Percentiles rank a stretch among this genome's conserved stretches.
Conservation (phyloP, 2,113 vertebrate species). For the Pseudonaja textilis region DNA sequence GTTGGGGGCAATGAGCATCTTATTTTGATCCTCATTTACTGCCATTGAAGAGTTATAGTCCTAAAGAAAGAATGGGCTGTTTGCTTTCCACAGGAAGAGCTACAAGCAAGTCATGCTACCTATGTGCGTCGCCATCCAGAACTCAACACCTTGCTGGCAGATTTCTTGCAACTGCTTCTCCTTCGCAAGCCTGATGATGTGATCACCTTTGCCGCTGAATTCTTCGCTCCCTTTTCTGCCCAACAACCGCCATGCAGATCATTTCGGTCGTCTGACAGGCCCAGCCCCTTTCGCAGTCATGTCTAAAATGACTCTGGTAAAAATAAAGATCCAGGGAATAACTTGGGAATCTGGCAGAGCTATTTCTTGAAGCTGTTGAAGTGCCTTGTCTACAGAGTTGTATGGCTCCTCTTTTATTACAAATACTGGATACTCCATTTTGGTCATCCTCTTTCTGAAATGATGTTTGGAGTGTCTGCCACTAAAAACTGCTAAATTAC, state of each 20-base stretch:
- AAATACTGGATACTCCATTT: neutral
- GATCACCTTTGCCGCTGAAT: constrained; percentile 79
- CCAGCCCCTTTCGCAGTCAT: constrained; percentile 31
- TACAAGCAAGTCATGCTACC: constrained; percentile 72
- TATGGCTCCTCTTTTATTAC: neutral
- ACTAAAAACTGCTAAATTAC: neutral
- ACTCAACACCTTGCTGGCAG: constrained; percentile 74
- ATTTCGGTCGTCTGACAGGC: constrained; percentile 25
- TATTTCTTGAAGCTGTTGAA: neutral
- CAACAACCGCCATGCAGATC: neutral
- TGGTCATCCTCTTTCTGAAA: neutral
- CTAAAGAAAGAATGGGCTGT: neutral
- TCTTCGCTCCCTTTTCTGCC: constrained; percentile 75
- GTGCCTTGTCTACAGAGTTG: neutral
- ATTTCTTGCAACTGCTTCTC: constrained; percentile 88
- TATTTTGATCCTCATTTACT: neutral
- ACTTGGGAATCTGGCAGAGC: neutral
- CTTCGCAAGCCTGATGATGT: constrained; percentile 82
- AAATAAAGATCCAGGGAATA: neutral
- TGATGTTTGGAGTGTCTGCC: neutral
- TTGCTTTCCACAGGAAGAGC: constrained; percentile 74
- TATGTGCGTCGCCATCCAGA: constrained; percentile 86
- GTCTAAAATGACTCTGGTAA: neutral
- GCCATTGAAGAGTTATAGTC: rapidly evolving
- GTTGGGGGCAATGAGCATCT: neutral